Base-by-base conservation (phyloP, 2,113 vertebrate genomes). In the Sebastes fasciatus region DNA sequence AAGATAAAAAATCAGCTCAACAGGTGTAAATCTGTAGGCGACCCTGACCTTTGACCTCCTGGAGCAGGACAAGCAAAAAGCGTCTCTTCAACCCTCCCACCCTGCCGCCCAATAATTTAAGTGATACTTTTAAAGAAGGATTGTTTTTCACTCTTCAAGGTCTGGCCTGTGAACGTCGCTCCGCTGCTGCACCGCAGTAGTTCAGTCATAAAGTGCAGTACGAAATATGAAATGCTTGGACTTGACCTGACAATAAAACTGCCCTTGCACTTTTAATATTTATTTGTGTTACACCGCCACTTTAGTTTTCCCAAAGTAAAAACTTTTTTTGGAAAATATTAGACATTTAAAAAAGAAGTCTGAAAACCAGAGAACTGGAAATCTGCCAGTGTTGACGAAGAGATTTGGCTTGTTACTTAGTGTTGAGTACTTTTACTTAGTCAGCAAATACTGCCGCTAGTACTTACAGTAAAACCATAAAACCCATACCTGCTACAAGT, bases 171-270 rank as follows among this genome's bases (percentile, higher is more conserved):
- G 75, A 86, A 86, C 64, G 67, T 42, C 14, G 51, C 77, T 71
- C 16, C 58, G 42, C 88, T 83, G 66, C 76, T 54, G 76, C 58
- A 71, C 76, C 79, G 76, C 84, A 85, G 88, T 86, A 85, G 83
- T 77, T 19, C 61, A 62, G 78, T 79, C 84, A 87, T 90, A 90
- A 92, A 90, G 85, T 48, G 26, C 72, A 73, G 80, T 55, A 79
- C 79, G 79, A 93, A 86, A 81, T 89, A 91, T 74, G 84, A 90
- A 90, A 86, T 84, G 77, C 79, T 92, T 93, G 88, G 82, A 83
- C 82, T 85, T 92, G 88, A 92, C 83, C 89, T 54, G 72, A 70
- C 64, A 73, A 80, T 91, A 86, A 86, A 89, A 88, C 82, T 78
- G 73, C 78, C 69, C 87, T 89, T 88, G 43, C 75, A 75, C 66